Conservation (phyloP, 2,888 invertebrate species). For the Sminthurinus aureus region DNA sequence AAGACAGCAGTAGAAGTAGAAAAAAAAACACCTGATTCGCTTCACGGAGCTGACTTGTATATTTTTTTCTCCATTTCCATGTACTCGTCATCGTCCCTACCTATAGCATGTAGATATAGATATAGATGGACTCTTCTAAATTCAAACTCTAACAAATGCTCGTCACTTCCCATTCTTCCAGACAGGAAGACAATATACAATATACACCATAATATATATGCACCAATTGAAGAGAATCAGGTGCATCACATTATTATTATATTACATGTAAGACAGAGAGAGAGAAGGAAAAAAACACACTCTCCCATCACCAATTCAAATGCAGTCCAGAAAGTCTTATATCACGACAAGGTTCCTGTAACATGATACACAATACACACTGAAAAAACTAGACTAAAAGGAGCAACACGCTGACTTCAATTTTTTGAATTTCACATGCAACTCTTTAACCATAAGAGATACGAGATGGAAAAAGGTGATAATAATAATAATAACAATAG, state of each 20-base stretch:
- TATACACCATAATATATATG: background rate
- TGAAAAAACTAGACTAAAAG: background rate
- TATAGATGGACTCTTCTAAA: background rate
- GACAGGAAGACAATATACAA: conserved; percentile 30
- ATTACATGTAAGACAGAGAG: too few species aligned
- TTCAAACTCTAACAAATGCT: conserved; percentile 12
- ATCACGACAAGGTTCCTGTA: background rate
- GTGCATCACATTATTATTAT: conserved; percentile 27
- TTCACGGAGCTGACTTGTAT: conserved; percentile 24
- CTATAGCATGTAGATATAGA: too few species aligned
- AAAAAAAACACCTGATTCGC: conserved; percentile 34
- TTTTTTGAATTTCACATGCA: background rate
- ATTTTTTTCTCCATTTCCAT: background rate
- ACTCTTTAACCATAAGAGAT: background rate
- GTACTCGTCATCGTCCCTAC: too few species aligned
- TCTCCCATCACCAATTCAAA: background rate
- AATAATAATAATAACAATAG: too few species aligned
- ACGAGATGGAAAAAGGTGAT: too few species aligned
- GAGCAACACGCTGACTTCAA: background rate
- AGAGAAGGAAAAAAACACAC: background rate
- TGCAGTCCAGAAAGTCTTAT: conserved; percentile 1
- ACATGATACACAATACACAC: background rate
- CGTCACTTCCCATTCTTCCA: conserved; percentile 32
- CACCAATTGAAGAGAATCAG: conserved; percentile 7
- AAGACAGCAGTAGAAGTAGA: background rate